These are phyloP conservation scores for Todus mexicanus DNA, from an alignment of 2,797 vertebrate species.

Conservation along the genomic window DNA sequence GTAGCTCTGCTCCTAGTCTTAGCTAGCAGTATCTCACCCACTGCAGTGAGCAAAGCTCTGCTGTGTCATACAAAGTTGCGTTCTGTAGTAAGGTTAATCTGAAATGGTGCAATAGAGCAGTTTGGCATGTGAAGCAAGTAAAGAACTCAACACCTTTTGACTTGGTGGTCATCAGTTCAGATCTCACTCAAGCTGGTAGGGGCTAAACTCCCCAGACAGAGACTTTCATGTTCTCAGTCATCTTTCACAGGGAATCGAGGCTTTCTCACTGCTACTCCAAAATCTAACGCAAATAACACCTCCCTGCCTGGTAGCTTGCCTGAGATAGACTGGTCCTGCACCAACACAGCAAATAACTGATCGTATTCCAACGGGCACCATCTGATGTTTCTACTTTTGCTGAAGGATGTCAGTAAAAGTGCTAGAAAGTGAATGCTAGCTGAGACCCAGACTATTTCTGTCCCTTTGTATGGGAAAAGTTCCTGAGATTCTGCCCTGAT, in stretches of 20 bases:
- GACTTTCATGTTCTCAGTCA: background rate
- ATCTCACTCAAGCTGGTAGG: background rate
- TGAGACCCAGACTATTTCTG: background rate
- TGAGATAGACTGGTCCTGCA: background rate
- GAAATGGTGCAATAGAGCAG: background rate
- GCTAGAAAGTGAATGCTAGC: background rate
- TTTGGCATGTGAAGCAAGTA: background rate
- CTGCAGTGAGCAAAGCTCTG: background rate
- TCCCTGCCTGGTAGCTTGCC: background rate
- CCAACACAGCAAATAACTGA: background rate
- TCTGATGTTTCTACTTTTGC: background rate
- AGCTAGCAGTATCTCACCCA: background rate
- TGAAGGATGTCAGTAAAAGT: background rate
- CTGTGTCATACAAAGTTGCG: accelerated
- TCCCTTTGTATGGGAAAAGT: background rate
- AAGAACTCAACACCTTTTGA: background rate
- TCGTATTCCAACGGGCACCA: background rate
- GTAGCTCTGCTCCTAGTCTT: background rate
- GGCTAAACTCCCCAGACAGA: background rate
- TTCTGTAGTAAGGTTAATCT: background rate
- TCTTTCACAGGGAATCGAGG: background rate
- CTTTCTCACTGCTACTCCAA: background rate
- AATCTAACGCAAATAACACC: background rate
- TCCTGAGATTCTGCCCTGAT: background rate
- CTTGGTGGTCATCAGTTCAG: background rate